Evolutionary conservation across 2,797 vertebrate species (phyloP), one percentile per base, ranked within the genome.

Genomic region (Xiphophorus birchmanni): DNA sequence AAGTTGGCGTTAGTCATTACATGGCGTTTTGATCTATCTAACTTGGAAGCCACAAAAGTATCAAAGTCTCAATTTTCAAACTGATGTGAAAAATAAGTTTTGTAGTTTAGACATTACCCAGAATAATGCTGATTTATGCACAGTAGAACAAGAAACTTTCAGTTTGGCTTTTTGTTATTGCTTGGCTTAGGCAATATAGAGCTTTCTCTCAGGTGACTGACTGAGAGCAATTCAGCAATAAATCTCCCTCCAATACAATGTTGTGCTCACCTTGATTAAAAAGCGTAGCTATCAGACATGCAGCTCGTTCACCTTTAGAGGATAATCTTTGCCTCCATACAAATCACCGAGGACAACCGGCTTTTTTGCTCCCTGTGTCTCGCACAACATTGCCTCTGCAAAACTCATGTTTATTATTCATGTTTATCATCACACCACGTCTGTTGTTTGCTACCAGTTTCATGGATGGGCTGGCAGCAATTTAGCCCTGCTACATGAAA

Each of bases 361-460:
- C 81, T 85, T 73, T 75, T 80, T 87, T 50, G 9, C 76, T 72
- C 74, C 79, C 69, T 72, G 73, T 82, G 44, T 79, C 56, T 78
- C 73, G 73, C 84, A 75, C 77, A 52, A n/a, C 84, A 73, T 82
- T 76, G 84, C 90, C 76, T 79, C 81, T 86, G 88, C 87, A 87
- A 81, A 85, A 80, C 84, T n/a, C 73, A 84, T 91, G 84, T 92
- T 92, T 93, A 87, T 90, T 93, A 91, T 91, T 93, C 89, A 88
- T 94, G 91, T 94, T 95, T 93, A 92, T 90, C 90, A 91, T 94
- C 90, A 93, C 93, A 91, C 90, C 89, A 84, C 45, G 81, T 91
- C 87, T 77, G 79, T 90, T 92, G 93, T 94, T 93, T 95, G 92
- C 91, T 83, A 87, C 85, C 91, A 91, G 90, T 84, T 90, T 92